Base-by-base conservation (phyloP, 1,140 invertebrate genomes). In the Drosophila sproati region DNA sequence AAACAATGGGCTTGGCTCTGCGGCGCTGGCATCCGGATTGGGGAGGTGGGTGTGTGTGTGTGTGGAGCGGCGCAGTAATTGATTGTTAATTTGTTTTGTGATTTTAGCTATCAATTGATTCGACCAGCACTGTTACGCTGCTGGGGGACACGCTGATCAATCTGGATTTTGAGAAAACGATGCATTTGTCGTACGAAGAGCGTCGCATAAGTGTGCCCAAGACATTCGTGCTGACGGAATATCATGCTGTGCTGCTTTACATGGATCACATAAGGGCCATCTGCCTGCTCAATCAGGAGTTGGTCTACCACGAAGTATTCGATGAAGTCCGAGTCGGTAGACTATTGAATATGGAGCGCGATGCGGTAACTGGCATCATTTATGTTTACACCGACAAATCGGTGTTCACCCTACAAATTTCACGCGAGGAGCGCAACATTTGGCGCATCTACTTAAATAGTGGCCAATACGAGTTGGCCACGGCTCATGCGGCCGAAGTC, bases 401-500 rank as follows among this genome's bases (percentile, higher is more conserved):
- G 10, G 95, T 99, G 20, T 98, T 97, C 82, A 96, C 96, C 82
- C 98, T 98, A 77, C 97, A 96, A 93, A 95, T 99, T 0, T 95
- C 94, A 1, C 95, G 95, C 78, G 98, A 99, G 93, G 96, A 98
- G 80, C 94, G 98, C 77, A 96, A 98, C 93, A 95, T 98, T 12
- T 98, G 97, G 97, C 94, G 96, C 93, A 97, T 98, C 71, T 98
- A 98, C 92, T 94, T 98, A 54, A 96, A 98, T 47, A 96, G 96
- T 90, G 95, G 96, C 39, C 95, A 98, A 82, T 99, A 98, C 93
- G 96, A 97, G 57, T 92, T 97, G 34, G 98, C 98, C 1, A 98
- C 97, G 88, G 94, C 96, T 80, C 96, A 96, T 91, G 97, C 96
- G 45, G 94, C 95, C 51, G 94, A 95, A 76, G 96, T 98, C 92